Evolutionary conservation across 2,797 vertebrate species (phyloP).

Genomic region (Perdix hodgsoniae): DNA sequence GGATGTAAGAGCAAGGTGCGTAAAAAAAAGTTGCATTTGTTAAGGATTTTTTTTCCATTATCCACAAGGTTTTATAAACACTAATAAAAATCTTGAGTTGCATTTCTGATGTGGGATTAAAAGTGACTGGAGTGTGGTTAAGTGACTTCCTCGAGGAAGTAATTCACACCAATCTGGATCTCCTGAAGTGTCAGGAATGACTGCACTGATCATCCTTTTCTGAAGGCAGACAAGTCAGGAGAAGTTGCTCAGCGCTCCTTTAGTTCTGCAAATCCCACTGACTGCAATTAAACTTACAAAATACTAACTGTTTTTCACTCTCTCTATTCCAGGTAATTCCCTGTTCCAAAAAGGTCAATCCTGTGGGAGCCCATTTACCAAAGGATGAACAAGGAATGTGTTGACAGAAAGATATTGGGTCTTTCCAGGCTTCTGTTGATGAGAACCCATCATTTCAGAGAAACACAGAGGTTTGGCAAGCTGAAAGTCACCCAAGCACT

Average conservation of each 20-base stretch:
- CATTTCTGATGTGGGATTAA: neutral
- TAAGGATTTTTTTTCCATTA: neutral
- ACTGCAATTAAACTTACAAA: neutral
- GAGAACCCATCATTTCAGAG: neutral
- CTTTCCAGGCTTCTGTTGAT: constrained; percentile 5
- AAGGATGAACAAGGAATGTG: neutral
- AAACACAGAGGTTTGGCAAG: neutral
- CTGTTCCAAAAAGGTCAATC: neutral
- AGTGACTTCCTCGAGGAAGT: neutral
- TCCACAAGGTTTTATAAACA: neutral
- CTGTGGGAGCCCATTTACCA: constrained; percentile 19
- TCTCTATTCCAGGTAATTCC: constrained; percentile 32
- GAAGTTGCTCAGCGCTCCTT: neutral
- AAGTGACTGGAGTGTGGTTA: neutral
- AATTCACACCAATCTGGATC: neutral
- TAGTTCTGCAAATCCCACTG: neutral
- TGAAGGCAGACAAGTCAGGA: neutral
- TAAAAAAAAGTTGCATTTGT: neutral
- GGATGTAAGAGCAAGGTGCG: neutral
- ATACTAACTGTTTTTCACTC: neutral
- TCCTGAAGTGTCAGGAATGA: neutral
- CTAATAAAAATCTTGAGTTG: neutral
- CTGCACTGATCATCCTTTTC: neutral
- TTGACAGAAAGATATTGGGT: neutral
- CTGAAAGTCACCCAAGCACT: neutral